Conservation (phyloP, 30 jellyfish, hydroid and myxozoan genomes). For the Hydractinia symbiolongicarpus region DNA sequence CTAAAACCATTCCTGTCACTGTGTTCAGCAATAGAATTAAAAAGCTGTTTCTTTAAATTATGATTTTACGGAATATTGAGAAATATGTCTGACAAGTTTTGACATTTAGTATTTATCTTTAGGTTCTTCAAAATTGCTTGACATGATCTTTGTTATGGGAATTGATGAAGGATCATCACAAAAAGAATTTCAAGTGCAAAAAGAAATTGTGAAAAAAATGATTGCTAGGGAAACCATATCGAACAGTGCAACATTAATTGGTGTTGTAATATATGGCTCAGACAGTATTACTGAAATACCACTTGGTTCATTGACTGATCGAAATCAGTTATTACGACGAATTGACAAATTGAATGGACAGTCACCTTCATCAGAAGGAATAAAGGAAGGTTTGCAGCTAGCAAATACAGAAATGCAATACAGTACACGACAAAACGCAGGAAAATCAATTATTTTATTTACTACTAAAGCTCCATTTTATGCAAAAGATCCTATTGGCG, state of each 20-base stretch:
- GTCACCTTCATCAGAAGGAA: neutral
- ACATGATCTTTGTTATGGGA: constrained; percentile 1
- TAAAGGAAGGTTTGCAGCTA: neutral
- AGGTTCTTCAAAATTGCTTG: neutral
- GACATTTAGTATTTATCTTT: neutral
- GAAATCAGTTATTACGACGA: too few species aligned
- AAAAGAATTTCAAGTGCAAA: neutral
- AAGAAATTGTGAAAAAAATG: neutral
- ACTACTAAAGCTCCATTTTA: neutral
- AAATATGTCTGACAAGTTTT: neutral
- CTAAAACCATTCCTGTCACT: too few species aligned
- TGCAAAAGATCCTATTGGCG: neutral
- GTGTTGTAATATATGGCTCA: neutral
- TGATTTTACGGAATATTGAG: too few species aligned
- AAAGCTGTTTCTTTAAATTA: too few species aligned
- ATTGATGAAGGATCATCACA: neutral
- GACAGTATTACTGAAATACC: too few species aligned
- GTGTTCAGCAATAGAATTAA: too few species aligned
- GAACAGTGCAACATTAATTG: neutral
- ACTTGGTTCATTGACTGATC: too few species aligned
- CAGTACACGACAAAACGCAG: neutral
- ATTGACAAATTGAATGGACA: too few species aligned
- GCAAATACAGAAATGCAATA: neutral
- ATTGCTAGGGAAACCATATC: neutral
- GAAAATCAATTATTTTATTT: neutral